Evolutionary conservation across 2,797 vertebrate species (phyloP), one percentile per base, ranked within the genome.

Genomic region (Labroides dimidiatus): DNA sequence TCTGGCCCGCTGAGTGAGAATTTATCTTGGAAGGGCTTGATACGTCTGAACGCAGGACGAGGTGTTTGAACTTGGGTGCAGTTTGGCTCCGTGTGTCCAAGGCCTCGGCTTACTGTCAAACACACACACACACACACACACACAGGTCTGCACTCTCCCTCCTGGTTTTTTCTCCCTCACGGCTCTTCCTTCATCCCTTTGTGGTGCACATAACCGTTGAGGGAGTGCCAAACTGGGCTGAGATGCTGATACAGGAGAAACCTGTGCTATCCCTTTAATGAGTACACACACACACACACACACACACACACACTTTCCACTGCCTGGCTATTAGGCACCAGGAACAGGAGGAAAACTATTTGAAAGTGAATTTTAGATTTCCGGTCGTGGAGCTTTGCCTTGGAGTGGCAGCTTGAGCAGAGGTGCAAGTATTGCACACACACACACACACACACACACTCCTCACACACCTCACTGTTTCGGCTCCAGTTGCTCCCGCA

Each of bases 321-420:
- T 80, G 84, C 84, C 82, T 91, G 87, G 90, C 91, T 93, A 94
- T 94, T 95, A 94, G 87, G 89, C 75, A 80, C 89, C 89, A 84
- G 82, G 88, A 92, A 91, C 78, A 82, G 84, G 84, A 80, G 78
- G 82, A 90, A 93, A 93, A 89, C 89, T 92, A 93, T 95, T 95
- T 95, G 93, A 95, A 95, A 95, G 94, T 93, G 94, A 95, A 95
- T 95, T 94, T 95, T 95, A 92, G 91, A 95, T 95, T 92, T 94
- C 93, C 89, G 91, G 92, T 92, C 78, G 89, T 89, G 85, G 82
- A 80, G 87, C 89, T 91, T 87, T 93, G 86, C 91, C 91, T 89
- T 80, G 84, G 89, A 94, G 90, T 89, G 91, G 91, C 90, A 91
- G 85, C 67, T 20, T 44, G 56, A 84, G 84, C 84, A 82, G 80